Conservation (phyloP, 2,797 vertebrate species). For the Sciurus vulgaris region DNA sequence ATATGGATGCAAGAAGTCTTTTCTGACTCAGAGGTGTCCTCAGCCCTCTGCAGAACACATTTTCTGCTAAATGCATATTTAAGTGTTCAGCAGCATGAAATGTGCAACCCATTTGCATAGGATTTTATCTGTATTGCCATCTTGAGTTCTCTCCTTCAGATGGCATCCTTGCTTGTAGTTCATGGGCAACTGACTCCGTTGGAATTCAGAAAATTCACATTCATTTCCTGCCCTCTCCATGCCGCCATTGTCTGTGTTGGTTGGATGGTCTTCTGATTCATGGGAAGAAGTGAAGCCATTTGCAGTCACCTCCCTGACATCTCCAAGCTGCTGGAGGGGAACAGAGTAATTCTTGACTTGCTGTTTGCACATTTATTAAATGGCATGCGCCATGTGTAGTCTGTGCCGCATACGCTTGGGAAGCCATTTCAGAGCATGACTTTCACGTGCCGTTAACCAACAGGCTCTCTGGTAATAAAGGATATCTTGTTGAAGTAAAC, state of each 20-base stretch:
- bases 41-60: background rate
- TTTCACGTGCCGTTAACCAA: rapidly evolving
- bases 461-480: background rate
- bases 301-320: background rate
- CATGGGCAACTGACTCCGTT: background rate
- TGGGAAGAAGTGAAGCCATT: background rate
- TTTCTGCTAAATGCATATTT: too few species aligned
- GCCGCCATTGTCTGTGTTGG: rapidly evolving
- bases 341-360: background rate
- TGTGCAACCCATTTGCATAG: rapidly evolving
- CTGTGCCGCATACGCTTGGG: rapidly evolving
- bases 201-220: background rate
- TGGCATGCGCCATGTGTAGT: rapidly evolving
- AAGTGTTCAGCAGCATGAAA: background rate
- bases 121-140: rapidly evolving
- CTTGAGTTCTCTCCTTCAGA: background rate
- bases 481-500: background rate
- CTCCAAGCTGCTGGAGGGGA: background rate
- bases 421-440: rapidly evolving
- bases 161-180: background rate
- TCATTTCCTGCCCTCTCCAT: background rate
- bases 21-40: background rate
- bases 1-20: background rate
- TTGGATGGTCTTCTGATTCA: background rate
- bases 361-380: background rate